Evolutionary conservation across 2,888 invertebrate species (phyloP).

Genomic region (Drosophila paucipuncta): DNA sequence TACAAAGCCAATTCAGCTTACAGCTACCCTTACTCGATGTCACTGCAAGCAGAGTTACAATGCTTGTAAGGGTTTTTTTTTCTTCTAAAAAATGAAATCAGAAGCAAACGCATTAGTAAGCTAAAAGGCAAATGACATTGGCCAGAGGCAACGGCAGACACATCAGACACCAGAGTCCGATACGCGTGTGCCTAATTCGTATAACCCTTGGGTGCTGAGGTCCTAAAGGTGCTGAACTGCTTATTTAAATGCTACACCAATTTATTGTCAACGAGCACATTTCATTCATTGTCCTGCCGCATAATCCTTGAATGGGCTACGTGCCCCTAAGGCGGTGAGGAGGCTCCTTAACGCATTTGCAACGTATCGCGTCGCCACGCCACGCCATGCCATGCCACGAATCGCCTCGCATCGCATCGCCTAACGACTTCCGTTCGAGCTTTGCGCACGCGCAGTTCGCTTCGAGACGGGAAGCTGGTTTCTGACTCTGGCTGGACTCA

Average conservation of each 20-base stretch:
- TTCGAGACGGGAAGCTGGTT: conserved; percentile 33
- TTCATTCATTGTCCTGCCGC: conserved; percentile 77
- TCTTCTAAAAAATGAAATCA: no score
- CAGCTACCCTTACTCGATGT: background rate
- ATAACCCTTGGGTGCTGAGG: conserved; percentile 46
- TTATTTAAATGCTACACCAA: conserved; percentile 78
- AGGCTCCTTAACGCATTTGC: conserved; percentile 64
- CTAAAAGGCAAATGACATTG: conserved; percentile 45
- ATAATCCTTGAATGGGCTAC: conserved; percentile 75
- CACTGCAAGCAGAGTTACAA: background rate
- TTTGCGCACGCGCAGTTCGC: conserved; percentile 74
- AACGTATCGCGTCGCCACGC: conserved; percentile 45
- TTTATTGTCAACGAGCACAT: conserved; percentile 77
- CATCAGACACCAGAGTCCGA: conserved; percentile 29
- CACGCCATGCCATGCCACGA: conserved; percentile 7
- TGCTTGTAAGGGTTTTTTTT: background rate
- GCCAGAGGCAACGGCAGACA: conserved; percentile 44
- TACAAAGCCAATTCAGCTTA: conserved; percentile 16
- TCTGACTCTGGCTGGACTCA: conserved; percentile 35
- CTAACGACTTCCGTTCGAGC: conserved; percentile 80
- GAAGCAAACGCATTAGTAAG: conserved; percentile 66
- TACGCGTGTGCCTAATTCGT: conserved; percentile 29
- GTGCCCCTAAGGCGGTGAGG: conserved; percentile 56
- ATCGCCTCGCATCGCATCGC: conserved; percentile 16
- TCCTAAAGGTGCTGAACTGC: conserved; percentile 51